Conservation (phyloP, 2,797 vertebrate genomes). For the Dendrocincla tyrannina region DNA sequence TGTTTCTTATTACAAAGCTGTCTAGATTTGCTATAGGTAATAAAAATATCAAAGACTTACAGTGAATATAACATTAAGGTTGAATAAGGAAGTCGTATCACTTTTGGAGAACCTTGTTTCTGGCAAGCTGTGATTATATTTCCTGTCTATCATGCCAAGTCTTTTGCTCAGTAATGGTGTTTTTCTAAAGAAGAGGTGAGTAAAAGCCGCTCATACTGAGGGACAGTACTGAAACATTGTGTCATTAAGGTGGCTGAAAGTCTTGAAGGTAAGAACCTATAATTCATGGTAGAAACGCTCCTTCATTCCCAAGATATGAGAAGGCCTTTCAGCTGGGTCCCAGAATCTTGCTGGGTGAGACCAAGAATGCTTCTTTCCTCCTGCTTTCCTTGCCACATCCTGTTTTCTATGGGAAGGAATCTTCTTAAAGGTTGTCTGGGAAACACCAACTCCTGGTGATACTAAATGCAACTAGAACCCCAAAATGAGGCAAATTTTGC, state of each 20-base stretch:
- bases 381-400: background rate
- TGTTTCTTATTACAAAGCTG: background rate
- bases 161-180: background rate
- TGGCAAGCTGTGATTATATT: background rate
- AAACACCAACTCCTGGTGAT: background rate
- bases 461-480: background rate
- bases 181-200: background rate
- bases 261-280: background rate
- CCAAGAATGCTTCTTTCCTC: background rate
- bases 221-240: background rate
- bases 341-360: background rate
- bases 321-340: background rate
- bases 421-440: rapidly evolving
- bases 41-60: background rate
- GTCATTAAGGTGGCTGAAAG: background rate
- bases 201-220: background rate
- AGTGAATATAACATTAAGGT: background rate
- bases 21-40: background rate
- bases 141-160: background rate
- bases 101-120: background rate
- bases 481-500: background rate
- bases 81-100: background rate
- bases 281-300: background rate
- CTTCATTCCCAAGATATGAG: background rate
- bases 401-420: background rate